phyloP scores from a whole-genome alignment of 1,140 invertebrate species.

The Melanaphis sacchari region DNA sequence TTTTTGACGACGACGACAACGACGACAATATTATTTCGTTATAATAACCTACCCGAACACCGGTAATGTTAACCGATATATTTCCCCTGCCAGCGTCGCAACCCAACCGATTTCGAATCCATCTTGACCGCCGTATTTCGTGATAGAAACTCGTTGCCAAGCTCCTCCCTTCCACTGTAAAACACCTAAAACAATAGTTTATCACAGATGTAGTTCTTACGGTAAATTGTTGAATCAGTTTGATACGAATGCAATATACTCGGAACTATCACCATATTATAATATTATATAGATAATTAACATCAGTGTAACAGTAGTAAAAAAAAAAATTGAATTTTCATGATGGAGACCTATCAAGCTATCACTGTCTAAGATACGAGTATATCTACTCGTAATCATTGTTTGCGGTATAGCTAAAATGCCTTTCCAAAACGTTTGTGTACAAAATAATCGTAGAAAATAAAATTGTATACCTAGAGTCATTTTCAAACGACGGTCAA shows the following conservation, averaged over 20 bases:
- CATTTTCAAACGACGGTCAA: neutral
- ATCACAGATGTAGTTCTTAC: too few species aligned
- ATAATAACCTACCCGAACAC: conserved; percentile 39
- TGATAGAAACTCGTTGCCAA: too few species aligned
- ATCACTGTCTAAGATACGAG: too few species aligned
- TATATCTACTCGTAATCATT: too few species aligned
- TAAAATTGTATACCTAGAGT: neutral
- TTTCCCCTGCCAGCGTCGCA: neutral
- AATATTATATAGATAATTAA: too few species aligned
- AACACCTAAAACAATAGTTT: too few species aligned
- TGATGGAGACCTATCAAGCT: neutral
- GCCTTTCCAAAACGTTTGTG: neutral
- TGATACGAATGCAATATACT: too few species aligned
- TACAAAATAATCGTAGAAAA: too few species aligned
- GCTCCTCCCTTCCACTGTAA: too few species aligned
- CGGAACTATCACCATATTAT: too few species aligned
- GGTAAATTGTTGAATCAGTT: too few species aligned
- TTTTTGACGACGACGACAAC: neutral
- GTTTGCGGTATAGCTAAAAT: neutral
- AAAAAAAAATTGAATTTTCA: neutral
- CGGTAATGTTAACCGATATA: conserved; percentile 22
- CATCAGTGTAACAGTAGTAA: too few species aligned
- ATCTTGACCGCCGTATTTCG: neutral
- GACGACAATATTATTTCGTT: neutral
- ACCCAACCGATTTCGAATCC: neutral